phyloP scores from a whole-genome alignment of 2,888 invertebrate genomes.

The Drosophila nr. perissopoda region DNA sequence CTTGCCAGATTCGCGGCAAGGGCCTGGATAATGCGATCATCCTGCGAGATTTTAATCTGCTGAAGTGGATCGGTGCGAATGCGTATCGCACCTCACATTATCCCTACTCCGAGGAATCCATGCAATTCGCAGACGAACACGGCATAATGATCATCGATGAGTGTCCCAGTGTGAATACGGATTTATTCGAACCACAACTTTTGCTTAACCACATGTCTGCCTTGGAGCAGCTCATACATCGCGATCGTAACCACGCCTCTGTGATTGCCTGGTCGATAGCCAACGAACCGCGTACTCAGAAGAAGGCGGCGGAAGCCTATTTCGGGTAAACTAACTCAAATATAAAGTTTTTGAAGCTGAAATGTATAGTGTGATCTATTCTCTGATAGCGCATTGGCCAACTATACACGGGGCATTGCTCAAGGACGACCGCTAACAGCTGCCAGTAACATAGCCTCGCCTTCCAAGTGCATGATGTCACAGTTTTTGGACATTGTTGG shows the following conservation, averaged over 20 bases:
- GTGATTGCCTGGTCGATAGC: constrained; percentile 98
- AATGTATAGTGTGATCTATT: constrained; percentile 39
- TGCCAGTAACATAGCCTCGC: constrained; percentile 87
- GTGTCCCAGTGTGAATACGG: constrained; percentile 96
- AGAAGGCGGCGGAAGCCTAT: constrained; percentile 89
- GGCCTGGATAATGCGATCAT: constrained; percentile 95
- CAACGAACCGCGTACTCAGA: constrained; percentile 94
- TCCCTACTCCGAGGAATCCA: constrained; percentile 98
- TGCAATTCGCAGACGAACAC: constrained; percentile 95
- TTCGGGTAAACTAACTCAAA: constrained; percentile 87
- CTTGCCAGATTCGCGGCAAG: constrained; percentile 92
- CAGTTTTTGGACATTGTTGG: constrained; percentile 94
- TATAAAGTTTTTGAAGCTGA: not conserved
- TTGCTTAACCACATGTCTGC: constrained; percentile 93
- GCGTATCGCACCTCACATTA: constrained; percentile 98
- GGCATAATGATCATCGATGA: constrained; percentile 98
- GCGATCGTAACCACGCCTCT: constrained; percentile 97
- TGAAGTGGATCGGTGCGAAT: constrained; percentile 98
- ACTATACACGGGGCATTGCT: constrained; percentile 81
- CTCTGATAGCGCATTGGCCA: constrained; percentile 87
- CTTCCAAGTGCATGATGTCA: constrained; percentile 41
- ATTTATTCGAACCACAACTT: constrained; percentile 88
- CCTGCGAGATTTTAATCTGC: constrained; percentile 95
- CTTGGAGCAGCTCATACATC: constrained; percentile 92
- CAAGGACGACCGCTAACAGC: constrained; percentile 92